Conservation (phyloP, 1,140 invertebrate genomes). For the Leptonema lineaticorne region DNA sequence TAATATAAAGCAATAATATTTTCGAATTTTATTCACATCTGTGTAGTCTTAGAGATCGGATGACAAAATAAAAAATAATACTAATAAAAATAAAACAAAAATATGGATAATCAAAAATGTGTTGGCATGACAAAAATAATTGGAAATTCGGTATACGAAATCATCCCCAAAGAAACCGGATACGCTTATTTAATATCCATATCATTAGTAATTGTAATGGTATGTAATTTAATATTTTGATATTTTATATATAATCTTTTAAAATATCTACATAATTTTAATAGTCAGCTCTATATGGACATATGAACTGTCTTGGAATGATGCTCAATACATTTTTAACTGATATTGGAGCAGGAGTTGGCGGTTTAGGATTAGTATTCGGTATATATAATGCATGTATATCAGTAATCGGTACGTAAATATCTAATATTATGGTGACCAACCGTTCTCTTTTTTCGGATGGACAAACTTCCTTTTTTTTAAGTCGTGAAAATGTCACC, state of each 20-base stretch:
- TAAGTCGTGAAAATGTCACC: too few relatives aligned
- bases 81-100: too few relatives aligned
- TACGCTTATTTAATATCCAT: slow-evolving; percentile 6
- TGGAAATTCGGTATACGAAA: slow-evolving; percentile 1
- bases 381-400: background rate
- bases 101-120: too few relatives aligned
- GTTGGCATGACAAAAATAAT: background rate
- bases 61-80: too few relatives aligned
- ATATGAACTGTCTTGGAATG: background rate
- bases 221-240: background rate
- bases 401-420: background rate
- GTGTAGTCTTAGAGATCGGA: too few relatives aligned
- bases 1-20: too few relatives aligned
- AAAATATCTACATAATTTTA: too few relatives aligned
- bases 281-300: background rate
- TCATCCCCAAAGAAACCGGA: slow-evolving; percentile 8
- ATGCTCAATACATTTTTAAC: slow-evolving; percentile 8
- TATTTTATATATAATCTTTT: background rate
- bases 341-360: slow-evolving; percentile 2
- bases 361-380: background rate
- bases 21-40: too few relatives aligned
- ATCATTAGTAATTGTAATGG: background rate
- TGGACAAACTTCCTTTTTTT: too few relatives aligned
- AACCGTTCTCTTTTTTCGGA: too few relatives aligned
- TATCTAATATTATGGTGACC: too few relatives aligned